Percentiles rank a stretch among this genome's conserved stretches.
Conservation (phyloP, 2,113 vertebrate genomes). For the Apus apus region DNA sequence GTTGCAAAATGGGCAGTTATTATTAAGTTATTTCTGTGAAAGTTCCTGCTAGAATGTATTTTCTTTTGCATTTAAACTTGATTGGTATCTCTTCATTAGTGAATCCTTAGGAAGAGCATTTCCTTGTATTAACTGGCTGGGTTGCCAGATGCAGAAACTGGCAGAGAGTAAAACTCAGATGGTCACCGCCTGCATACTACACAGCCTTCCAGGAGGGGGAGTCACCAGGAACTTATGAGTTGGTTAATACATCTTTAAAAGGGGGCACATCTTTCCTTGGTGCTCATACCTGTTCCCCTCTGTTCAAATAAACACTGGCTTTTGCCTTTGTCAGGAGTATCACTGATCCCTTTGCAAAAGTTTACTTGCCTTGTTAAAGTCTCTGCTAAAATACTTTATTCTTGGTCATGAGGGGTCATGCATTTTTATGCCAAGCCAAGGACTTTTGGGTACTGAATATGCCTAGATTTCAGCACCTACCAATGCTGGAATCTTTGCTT, state of each 20-base stretch:
- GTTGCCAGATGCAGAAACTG: neutral
- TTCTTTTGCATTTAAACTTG: neutral
- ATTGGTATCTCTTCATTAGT: neutral
- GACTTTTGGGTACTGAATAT: neutral
- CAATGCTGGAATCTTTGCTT: neutral
- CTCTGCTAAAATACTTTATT: neutral
- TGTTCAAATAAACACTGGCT: neutral
- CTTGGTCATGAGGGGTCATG: neutral
- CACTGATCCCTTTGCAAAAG: neutral
- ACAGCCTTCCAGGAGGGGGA: neutral
- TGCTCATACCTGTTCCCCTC: neutral
- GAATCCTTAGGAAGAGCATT: neutral
- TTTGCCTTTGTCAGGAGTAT: neutral
- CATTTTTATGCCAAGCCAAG: neutral
- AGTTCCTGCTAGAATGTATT: neutral
- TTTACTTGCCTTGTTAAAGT: neutral
- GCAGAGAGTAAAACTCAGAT: neutral
- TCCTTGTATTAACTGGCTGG: neutral
- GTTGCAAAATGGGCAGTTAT: neutral
- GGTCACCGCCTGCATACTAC: neutral
- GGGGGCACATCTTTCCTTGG: neutral
- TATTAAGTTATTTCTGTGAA: slow-evolving; percentile 1
- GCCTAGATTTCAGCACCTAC: neutral
- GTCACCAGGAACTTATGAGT: neutral
- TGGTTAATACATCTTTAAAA: neutral